Evolutionary conservation across 30 jellyfish, hydroid and myxozoan species (phyloP).

Genomic region (Calvadosia cruxmelitensis): DNA sequence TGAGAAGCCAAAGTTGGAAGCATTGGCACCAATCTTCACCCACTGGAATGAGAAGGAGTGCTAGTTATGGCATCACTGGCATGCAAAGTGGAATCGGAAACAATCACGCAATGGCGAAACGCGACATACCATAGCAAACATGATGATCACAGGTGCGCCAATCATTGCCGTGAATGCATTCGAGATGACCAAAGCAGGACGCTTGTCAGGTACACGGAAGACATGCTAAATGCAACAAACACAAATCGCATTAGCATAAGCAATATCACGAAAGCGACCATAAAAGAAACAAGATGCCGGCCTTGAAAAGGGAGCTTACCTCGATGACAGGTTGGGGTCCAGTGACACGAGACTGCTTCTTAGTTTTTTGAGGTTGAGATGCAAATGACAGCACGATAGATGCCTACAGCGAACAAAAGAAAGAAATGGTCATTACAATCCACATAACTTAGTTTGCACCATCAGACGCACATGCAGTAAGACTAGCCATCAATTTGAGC

Average conservation of each 20-base stretch:
- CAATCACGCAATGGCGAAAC: neutral
- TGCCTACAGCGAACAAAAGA: constrained; percentile 42
- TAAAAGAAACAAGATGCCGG: neutral
- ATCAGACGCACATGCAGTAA: constrained; percentile 4
- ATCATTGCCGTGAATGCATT: constrained; percentile 68
- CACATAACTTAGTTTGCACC: no score
- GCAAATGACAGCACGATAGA: constrained; percentile 45
- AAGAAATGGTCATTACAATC: no score
- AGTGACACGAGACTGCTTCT: constrained; percentile 53
- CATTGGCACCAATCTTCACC: constrained; percentile 76
- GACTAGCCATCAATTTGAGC: neutral
- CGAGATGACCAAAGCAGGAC: constrained; percentile 78
- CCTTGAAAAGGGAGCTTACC: constrained; percentile 15
- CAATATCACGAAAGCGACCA: neutral
- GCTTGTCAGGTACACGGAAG: constrained; percentile 93
- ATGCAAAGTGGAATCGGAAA: neutral
- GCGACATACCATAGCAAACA: constrained; percentile 69
- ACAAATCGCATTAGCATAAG: neutral
- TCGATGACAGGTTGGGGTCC: constrained; percentile 74
- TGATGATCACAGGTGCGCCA: constrained; percentile 57
- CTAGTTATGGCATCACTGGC: neutral
- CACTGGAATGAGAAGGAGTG: constrained; percentile 32
- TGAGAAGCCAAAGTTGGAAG: constrained; percentile 65
- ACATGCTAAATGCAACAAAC: constrained; percentile 44
- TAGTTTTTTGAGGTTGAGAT: constrained; percentile 54